phyloP scores from a whole-genome alignment of 2,797 vertebrate species.

The Lagocephalus sceleratus region DNA sequence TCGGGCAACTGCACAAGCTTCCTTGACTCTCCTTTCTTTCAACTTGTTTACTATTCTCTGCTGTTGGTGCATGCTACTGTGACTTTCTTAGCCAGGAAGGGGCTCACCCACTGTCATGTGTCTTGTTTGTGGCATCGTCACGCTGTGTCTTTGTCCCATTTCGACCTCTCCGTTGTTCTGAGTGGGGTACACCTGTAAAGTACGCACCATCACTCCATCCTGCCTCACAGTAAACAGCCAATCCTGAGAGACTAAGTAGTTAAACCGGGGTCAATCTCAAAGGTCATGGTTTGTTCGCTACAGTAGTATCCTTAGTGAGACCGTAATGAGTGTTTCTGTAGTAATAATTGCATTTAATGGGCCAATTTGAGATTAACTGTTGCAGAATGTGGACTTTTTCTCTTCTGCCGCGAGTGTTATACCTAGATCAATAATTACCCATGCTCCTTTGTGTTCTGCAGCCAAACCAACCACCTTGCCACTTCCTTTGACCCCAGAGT shows the following conservation, averaged over 20 bases:
- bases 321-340: constrained; percentile 70
- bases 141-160: constrained; percentile 59
- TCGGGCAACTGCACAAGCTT: constrained; percentile 85
- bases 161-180: constrained; percentile 53
- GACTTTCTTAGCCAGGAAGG: constrained; percentile 64
- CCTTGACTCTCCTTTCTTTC: constrained; percentile 82
- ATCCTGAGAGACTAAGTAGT: constrained; percentile 51
- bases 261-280: constrained; percentile 75
- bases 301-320: constrained; percentile 46
- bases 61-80: constrained; percentile 80
- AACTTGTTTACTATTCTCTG: constrained; percentile 65
- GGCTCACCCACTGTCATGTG: constrained; percentile 73
- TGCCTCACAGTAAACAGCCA: constrained; percentile 77
- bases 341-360: constrained; percentile 65
- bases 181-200: constrained; percentile 56
- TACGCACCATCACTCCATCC: constrained; percentile 75
- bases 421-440: constrained; percentile 83
- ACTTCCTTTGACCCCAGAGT: constrained; percentile 99
- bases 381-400: constrained; percentile 78
- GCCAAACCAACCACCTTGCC: constrained; percentile 99
- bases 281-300: constrained; percentile 41
- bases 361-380: constrained; percentile 69
- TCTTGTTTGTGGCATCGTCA: constrained; percentile 73
- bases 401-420: constrained; percentile 74
- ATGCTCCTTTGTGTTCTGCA: constrained; percentile 87